Evolutionary conservation across 2,888 invertebrate genomes (phyloP).

Genomic region (Drosophila pegasa): DNA sequence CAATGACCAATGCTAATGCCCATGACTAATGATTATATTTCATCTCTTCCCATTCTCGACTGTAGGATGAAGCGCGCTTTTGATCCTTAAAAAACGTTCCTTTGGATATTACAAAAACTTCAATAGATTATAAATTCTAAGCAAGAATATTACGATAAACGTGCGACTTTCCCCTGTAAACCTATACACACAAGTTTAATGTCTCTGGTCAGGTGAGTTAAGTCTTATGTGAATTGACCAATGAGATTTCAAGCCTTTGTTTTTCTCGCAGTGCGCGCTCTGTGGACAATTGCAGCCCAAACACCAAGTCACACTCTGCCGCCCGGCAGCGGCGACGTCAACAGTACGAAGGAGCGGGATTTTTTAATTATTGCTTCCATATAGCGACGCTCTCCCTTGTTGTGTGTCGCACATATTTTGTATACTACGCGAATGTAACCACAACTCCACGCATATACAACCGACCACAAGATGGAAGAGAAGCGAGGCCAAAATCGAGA

Average conservation of each 20-base stretch:
- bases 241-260: too few species aligned
- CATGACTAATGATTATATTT: background rate
- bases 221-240: background rate
- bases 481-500: background rate
- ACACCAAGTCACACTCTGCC: slow-evolving; percentile 29
- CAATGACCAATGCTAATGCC: background rate
- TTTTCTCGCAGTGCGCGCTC: slow-evolving; percentile 39
- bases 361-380: slow-evolving; percentile 56
- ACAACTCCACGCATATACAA: background rate
- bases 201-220: too few species aligned
- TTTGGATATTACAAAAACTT: background rate
- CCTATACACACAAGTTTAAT: too few species aligned
- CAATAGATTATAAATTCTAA: background rate
- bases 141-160: too few species aligned
- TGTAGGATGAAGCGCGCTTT: background rate
- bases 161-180: too few species aligned
- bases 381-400: slow-evolving; percentile 24
- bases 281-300: background rate
- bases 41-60: background rate
- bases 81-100: background rate
- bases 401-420: slow-evolving; percentile 17
- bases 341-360: slow-evolving; percentile 49
- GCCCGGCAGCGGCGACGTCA: slow-evolving; percentile 6
- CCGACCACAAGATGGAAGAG: too few species aligned
- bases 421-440: too few species aligned